Evolutionary conservation across 2,888 invertebrate species (phyloP).

Genomic region (Campoletis raptor): DNA sequence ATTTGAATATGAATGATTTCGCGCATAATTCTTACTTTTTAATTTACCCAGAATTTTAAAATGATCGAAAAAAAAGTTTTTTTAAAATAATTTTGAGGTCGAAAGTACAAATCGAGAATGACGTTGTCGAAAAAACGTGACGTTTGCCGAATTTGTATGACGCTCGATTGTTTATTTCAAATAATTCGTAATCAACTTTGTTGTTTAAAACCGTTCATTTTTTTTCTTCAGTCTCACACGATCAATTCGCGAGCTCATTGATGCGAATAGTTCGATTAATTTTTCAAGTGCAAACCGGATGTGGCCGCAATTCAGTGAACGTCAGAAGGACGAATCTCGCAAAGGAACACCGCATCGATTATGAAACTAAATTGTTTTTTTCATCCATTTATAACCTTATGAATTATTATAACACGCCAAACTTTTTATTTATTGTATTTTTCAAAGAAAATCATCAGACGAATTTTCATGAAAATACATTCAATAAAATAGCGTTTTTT

Average conservation of each 20-base stretch:
- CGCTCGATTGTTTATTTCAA: background rate
- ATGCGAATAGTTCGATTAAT: constrained; percentile 8
- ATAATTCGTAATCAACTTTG: background rate
- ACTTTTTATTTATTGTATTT: background rate
- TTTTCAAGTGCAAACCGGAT: constrained; percentile 8
- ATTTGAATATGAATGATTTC: constrained; percentile 93
- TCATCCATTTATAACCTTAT: background rate
- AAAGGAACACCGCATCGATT: background rate
- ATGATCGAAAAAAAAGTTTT: constrained; percentile 5
- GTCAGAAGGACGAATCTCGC: background rate
- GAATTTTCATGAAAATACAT: too few relatives aligned
- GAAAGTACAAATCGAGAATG: constrained; percentile 27
- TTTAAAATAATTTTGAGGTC: constrained; percentile 58
- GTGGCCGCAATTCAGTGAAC: constrained; percentile 13
- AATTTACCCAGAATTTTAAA: constrained; percentile 22
- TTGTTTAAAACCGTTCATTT: background rate
- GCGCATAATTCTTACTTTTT: constrained; percentile 87
- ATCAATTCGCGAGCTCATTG: background rate
- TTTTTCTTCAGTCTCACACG: background rate
- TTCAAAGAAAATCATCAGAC: background rate
- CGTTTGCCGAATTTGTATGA: constrained; percentile 4
- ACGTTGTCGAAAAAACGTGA: constrained; percentile 1
- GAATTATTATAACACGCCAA: background rate
- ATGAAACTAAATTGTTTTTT: background rate
- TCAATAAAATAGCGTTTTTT: too few relatives aligned